These are phyloP conservation scores for Pterostichus madidus DNA, from an alignment of 2,888 invertebrate genomes.

Conservation along the genomic window DNA sequence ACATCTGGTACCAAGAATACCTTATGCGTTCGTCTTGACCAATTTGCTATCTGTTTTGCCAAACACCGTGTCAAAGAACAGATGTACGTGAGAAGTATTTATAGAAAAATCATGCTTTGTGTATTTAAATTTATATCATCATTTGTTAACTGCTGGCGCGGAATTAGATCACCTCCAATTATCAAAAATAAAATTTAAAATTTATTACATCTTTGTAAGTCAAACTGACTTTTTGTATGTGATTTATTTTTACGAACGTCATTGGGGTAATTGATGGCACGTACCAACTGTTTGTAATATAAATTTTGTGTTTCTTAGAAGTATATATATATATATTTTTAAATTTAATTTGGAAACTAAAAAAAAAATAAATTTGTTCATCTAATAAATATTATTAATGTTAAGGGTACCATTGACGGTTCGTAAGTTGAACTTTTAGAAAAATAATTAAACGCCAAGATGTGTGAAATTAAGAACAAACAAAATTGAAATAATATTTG, in stretches of 20 bases:
- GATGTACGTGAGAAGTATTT: conserved; percentile 35
- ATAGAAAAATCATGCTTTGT: conserved; percentile 45
- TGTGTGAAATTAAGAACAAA: too few species aligned
- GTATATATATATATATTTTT: too few species aligned
- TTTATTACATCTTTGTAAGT: background rate
- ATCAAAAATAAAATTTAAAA: conserved; percentile 40
- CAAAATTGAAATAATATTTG: too few species aligned
- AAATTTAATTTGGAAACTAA: too few species aligned
- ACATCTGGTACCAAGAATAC: conserved; percentile 15
- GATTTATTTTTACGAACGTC: conserved; percentile 28
- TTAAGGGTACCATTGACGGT: too few species aligned
- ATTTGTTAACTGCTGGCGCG: conserved; percentile 2
- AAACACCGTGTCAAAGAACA: conserved; percentile 31
- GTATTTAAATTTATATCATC: conserved; percentile 24
- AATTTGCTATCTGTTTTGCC: conserved; percentile 28
- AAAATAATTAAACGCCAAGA: too few species aligned
- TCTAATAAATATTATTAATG: too few species aligned
- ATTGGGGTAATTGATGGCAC: background rate
- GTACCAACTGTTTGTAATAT: background rate
- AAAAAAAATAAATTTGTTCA: too few species aligned
- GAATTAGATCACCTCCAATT: conserved; percentile 41
- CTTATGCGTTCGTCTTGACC: background rate
- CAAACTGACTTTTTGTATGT: background rate
- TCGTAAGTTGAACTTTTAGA: too few species aligned
- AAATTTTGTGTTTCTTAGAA: too few species aligned